Percentiles rank a stretch among this genome's conserved stretches.
These are phyloP conservation scores for Coremacera marginata DNA, from an alignment of 2,888 invertebrate genomes.

Conservation along the genomic window DNA sequence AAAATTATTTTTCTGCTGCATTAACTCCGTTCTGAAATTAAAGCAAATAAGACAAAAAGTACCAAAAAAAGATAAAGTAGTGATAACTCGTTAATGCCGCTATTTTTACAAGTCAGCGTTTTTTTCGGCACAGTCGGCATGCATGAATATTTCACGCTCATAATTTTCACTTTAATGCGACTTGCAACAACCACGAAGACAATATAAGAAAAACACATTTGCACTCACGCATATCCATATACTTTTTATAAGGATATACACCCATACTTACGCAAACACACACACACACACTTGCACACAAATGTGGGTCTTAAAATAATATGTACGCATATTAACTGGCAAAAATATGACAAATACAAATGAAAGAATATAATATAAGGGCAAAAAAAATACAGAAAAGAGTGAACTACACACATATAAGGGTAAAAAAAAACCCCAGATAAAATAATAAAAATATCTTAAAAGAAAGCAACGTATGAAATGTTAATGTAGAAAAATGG, in stretches of 20 bases:
- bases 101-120: neutral
- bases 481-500: slow-evolving; percentile 16
- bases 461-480: neutral
- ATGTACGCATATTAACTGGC: neutral
- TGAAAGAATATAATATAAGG: neutral
- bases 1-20: neutral
- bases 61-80: neutral
- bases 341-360: neutral
- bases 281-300: too few relatives aligned
- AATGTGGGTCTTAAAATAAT: neutral
- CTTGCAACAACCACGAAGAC: neutral
- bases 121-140: neutral
- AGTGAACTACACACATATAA: too few relatives aligned
- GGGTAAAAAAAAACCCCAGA: too few relatives aligned
- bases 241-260: too few relatives aligned
- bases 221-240: neutral
- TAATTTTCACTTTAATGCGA: neutral
- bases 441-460: too few relatives aligned
- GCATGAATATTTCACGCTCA: slow-evolving; percentile 7
- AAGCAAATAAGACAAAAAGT: neutral
- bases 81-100: slow-evolving; percentile 15
- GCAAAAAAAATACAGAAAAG: neutral
- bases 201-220: neutral
- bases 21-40: neutral
- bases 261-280: too few relatives aligned